phyloP scores from a whole-genome alignment of 2,888 invertebrate species.

The Hoplodrina blanda region DNA sequence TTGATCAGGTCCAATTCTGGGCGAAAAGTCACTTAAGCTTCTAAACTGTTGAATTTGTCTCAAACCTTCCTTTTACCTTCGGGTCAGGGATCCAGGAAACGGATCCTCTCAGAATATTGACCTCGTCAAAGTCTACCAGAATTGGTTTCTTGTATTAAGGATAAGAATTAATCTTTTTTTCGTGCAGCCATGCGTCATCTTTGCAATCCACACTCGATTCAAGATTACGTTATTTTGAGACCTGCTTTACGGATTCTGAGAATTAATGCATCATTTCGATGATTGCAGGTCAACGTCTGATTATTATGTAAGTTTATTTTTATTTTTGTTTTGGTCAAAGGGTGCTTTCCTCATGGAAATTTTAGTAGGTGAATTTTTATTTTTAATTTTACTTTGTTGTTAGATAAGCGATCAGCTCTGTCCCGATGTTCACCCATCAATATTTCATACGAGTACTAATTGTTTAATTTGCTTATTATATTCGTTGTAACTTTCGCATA shows the following conservation, averaged over 20 bases:
- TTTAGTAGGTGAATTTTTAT: too few relatives aligned
- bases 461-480: too few relatives aligned
- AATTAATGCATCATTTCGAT: constrained; percentile 10
- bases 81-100: neutral
- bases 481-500: too few relatives aligned
- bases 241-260: constrained; percentile 9
- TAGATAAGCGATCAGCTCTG: too few relatives aligned
- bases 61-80: neutral
- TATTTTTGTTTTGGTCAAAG: neutral
- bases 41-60: neutral
- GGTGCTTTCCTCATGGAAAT: neutral
- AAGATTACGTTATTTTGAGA: constrained; percentile 7
- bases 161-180: neutral
- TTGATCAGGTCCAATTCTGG: neutral
- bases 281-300: constrained; percentile 29
- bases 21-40: too few relatives aligned
- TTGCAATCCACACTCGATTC: constrained; percentile 5
- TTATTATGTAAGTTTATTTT: neutral
- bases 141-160: neutral
- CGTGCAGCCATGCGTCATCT: neutral
- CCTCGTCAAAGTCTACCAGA: neutral
- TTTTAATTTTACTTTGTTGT: too few relatives aligned
- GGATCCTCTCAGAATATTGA: neutral
- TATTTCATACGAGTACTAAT: too few relatives aligned
- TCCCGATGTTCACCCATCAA: too few relatives aligned